Percentiles rank a stretch among this genome's conserved stretches.
phyloP scores from a whole-genome alignment of 1,140 invertebrate genomes.

The Hirudo medicinalis region DNA sequence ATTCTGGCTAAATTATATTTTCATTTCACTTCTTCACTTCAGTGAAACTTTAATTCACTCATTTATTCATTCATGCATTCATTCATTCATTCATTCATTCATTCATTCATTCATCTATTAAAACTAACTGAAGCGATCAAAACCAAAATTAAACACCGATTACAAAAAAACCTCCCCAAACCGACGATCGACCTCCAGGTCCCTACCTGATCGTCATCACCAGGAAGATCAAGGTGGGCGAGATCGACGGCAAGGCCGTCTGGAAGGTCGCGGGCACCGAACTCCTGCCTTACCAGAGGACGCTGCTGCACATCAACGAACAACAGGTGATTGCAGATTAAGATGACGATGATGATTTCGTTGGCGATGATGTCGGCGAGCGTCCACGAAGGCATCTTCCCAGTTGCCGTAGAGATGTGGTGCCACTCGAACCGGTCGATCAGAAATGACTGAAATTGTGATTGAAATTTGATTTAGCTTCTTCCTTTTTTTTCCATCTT shows the following conservation, averaged over 20 bases:
- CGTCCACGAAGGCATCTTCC: too few relatives aligned
- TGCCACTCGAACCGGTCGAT: too few relatives aligned
- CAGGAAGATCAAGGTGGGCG: constrained; percentile 66
- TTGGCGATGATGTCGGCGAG: not conserved
- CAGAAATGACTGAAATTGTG: too few relatives aligned
- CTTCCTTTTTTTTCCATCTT: too few relatives aligned
- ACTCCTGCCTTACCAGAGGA: constrained; percentile 70
- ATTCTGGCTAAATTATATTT: not conserved
- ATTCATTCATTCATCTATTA: constrained; percentile 4
- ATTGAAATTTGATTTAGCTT: too few relatives aligned
- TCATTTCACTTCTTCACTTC: too few relatives aligned
- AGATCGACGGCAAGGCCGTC: constrained; percentile 68
- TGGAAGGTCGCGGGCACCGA: constrained; percentile 71
- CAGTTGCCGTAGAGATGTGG: too few relatives aligned
- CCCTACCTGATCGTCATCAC: constrained; percentile 81
- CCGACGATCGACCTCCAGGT: constrained; percentile 41
- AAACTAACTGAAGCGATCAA: not conserved
- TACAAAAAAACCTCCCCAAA: not conserved
- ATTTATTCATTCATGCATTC: not conserved
- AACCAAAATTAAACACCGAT: not conserved
- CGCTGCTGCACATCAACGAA: constrained; percentile 66
- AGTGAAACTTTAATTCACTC: too few relatives aligned
- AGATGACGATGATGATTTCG: not conserved
- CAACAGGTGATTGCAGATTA: constrained; percentile 51
- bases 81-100: constrained; percentile 5